phyloP scores from a whole-genome alignment of 1,140 invertebrate species.

The Drosophila kepulauana region DNA sequence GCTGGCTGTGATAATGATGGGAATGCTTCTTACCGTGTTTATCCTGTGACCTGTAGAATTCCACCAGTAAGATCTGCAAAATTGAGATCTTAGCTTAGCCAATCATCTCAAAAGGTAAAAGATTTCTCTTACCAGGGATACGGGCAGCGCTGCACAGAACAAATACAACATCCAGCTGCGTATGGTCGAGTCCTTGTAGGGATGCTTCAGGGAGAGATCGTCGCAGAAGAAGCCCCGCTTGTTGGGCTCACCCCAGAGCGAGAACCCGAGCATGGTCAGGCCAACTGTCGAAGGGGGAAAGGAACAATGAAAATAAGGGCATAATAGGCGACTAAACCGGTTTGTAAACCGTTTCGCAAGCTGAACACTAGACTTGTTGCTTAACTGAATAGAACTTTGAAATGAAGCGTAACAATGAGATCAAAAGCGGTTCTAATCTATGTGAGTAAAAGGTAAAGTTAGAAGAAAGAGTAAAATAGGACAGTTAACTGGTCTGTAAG shows the following conservation, averaged over 20 bases:
- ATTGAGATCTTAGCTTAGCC: not conserved
- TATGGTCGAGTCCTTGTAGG: slow-evolving; percentile 92
- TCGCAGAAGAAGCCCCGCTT: slow-evolving; percentile 97
- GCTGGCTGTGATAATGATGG: slow-evolving; percentile 47
- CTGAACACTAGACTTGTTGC: not conserved
- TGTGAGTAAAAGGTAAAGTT: not conserved
- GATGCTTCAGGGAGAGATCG: slow-evolving; percentile 96
- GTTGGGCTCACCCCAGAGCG: slow-evolving; percentile 91
- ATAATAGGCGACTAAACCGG: not conserved
- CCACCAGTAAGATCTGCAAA: slow-evolving; percentile 66
- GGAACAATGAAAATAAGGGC: not conserved
- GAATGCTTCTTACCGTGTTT: slow-evolving; percentile 20
- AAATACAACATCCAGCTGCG: slow-evolving; percentile 92
- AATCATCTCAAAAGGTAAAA: not conserved
- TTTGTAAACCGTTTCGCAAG: not conserved
- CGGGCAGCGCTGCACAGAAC: slow-evolving; percentile 90
- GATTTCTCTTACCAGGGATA: slow-evolving; percentile 88
- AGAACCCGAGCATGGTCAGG: slow-evolving; percentile 89
- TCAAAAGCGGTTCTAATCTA: not conserved
- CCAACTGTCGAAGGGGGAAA: slow-evolving; percentile 88
- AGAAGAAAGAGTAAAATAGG: not conserved
- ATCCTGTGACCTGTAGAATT: slow-evolving; percentile 72
- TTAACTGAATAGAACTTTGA: not conserved
- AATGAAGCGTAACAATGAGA: not conserved
- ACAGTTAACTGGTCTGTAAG: not conserved